These are phyloP conservation scores for Cotesia glomerata DNA, from an alignment of 1,140 invertebrate genomes.

Conservation along the genomic window DNA sequence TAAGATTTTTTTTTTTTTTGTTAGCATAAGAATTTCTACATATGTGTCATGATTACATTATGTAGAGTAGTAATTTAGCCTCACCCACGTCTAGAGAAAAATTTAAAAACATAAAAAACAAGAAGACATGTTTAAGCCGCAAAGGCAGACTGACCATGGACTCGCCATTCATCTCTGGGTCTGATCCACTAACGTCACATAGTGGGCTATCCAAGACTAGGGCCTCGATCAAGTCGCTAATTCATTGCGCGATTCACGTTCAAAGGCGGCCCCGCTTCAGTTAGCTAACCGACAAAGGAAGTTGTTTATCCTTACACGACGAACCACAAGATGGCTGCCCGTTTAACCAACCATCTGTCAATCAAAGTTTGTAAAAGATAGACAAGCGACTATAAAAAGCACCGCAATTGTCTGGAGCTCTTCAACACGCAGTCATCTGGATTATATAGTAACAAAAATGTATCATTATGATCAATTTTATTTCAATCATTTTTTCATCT, in stretches of 20 bases:
- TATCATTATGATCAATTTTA: not conserved
- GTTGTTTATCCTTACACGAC: slow-evolving; percentile 45
- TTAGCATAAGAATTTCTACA: no score
- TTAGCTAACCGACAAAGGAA: slow-evolving; percentile 39
- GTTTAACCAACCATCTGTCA: slow-evolving; percentile 35
- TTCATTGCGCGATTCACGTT: slow-evolving; percentile 38
- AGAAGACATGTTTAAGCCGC: not conserved
- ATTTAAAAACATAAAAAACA: not conserved
- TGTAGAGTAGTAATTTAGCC: no score
- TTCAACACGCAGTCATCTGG: not conserved
- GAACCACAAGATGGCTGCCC: slow-evolving; percentile 35
- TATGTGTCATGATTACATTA: no score
- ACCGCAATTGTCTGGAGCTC: slow-evolving; percentile 33
- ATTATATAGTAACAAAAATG: not conserved
- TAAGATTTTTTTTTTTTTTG: no score
- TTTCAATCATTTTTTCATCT: no score
- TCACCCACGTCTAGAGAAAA: not conserved
- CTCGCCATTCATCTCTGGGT: slow-evolving; percentile 14
- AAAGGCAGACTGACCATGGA: not conserved
- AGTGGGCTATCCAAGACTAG: not conserved
- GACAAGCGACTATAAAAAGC: slow-evolving; percentile 34
- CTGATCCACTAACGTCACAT: slow-evolving; percentile 11
- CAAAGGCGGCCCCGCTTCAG: slow-evolving; percentile 35
- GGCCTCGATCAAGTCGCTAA: slow-evolving; percentile 35
- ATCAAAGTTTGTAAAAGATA: slow-evolving; percentile 29